Evolutionary conservation across 2,888 invertebrate genomes (phyloP).

Genomic region (Bimastos eiseni): DNA sequence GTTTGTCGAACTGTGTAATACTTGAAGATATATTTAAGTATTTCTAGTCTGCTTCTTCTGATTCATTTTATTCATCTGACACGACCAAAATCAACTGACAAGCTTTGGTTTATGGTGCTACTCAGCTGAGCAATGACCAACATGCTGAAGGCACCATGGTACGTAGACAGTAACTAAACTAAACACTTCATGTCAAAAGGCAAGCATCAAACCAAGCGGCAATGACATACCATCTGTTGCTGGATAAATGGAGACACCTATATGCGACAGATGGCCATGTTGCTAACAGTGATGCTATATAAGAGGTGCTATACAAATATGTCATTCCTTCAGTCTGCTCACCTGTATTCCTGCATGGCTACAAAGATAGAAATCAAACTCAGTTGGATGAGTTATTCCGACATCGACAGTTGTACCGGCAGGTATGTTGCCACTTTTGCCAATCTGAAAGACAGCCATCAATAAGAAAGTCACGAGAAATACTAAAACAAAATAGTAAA

Average conservation of each 20-base stretch:
- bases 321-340: background rate
- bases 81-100: background rate
- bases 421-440: conserved; percentile 98
- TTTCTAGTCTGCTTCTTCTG: no score
- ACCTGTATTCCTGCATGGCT: conserved; percentile 70
- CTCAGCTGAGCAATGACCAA: background rate
- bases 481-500: no score
- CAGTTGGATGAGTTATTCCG: conserved; percentile 98
- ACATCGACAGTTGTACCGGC: conserved; percentile 99
- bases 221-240: background rate
- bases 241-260: background rate
- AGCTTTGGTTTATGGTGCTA: background rate
- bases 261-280: background rate
- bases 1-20: no score
- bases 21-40: no score
- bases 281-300: no score
- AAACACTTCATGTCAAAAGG: background rate
- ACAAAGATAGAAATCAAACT: conserved; percentile 99
- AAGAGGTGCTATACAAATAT: no score
- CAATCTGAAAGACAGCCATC: conserved; percentile 67
- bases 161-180: background rate
- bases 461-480: background rate
- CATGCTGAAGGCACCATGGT: background rate
- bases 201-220: background rate
- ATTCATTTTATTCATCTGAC: no score